Evolutionary conservation across 2,797 vertebrate genomes (phyloP).

Genomic region (Pseudochaenichthys georgianus): DNA sequence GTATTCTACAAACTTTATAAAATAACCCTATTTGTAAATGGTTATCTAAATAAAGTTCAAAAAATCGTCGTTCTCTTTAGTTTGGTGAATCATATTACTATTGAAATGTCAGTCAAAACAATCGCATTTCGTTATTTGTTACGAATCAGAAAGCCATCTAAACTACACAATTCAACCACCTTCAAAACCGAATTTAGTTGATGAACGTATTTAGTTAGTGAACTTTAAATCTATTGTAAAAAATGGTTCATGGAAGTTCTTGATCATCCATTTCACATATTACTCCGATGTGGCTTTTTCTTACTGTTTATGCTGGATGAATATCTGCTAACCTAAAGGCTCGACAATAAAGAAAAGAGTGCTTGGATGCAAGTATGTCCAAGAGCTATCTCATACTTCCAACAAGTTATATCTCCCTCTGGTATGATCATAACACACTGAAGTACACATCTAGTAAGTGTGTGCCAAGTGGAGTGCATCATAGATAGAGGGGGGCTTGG

Average conservation of each 20-base stretch:
- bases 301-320: not conserved
- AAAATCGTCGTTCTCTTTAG: too few species aligned
- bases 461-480: slow-evolving; percentile 40
- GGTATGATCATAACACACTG: slow-evolving; percentile 28
- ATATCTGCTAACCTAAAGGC: slow-evolving; percentile 22
- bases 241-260: not conserved
- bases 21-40: too few species aligned
- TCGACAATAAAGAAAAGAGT: slow-evolving; percentile 10
- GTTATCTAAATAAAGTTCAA: too few species aligned
- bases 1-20: too few species aligned
- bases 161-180: not conserved
- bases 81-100: too few species aligned
- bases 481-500: slow-evolving; percentile 32
- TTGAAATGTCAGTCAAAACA: too few species aligned
- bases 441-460: slow-evolving; percentile 29
- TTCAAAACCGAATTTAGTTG: not conserved
- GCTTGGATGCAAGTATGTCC: not conserved
- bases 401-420: slow-evolving; percentile 22
- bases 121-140: too few species aligned
- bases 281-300: not conserved
- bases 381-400: slow-evolving; percentile 4
- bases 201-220: not conserved
- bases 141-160: too few species aligned
- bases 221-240: not conserved
- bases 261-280: slow-evolving; percentile 6